These are phyloP conservation scores for Eupithecia insigniata DNA, from an alignment of 2,888 invertebrate genomes.

Conservation along the genomic window DNA sequence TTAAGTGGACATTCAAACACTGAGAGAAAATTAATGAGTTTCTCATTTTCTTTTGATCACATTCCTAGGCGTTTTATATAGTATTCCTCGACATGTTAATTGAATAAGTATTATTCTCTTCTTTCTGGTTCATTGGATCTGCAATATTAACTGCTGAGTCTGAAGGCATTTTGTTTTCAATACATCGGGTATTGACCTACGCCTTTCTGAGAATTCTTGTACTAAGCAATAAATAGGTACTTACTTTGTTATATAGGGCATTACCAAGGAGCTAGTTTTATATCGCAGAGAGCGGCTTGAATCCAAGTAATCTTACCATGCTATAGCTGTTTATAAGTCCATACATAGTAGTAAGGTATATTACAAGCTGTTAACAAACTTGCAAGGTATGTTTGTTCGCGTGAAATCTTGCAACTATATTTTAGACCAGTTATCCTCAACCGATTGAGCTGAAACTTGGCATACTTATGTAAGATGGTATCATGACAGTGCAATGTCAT, in stretches of 20 bases:
- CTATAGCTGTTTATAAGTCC: too few relatives aligned
- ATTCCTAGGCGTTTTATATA: slow-evolving; percentile 16
- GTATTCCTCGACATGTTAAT: slow-evolving; percentile 9
- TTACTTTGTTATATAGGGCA: not conserved
- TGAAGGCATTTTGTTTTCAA: slow-evolving; percentile 38
- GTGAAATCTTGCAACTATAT: too few relatives aligned
- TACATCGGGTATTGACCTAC: slow-evolving; percentile 33
- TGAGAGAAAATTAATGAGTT: slow-evolving; percentile 15
- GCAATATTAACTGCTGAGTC: slow-evolving; percentile 25
- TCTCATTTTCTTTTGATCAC: slow-evolving; percentile 26
- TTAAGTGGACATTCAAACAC: not conserved
- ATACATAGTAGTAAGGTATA: too few relatives aligned
- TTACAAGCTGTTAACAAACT: too few relatives aligned
- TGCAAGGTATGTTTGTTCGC: too few relatives aligned
- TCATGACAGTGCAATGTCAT: too few relatives aligned
- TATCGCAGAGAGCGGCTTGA: not conserved
- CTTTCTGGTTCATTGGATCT: slow-evolving; percentile 24
- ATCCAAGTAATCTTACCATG: not conserved
- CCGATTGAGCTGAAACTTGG: too few relatives aligned
- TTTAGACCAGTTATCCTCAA: too few relatives aligned
- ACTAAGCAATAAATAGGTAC: slow-evolving; percentile 11
- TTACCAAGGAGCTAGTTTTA: not conserved
- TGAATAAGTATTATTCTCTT: slow-evolving; percentile 21
- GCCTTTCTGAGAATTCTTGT: slow-evolving; percentile 25
- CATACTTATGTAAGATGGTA: too few relatives aligned